Base-by-base conservation (phyloP, 1,140 invertebrate species). In the Caenorhabditis remanei region DNA sequence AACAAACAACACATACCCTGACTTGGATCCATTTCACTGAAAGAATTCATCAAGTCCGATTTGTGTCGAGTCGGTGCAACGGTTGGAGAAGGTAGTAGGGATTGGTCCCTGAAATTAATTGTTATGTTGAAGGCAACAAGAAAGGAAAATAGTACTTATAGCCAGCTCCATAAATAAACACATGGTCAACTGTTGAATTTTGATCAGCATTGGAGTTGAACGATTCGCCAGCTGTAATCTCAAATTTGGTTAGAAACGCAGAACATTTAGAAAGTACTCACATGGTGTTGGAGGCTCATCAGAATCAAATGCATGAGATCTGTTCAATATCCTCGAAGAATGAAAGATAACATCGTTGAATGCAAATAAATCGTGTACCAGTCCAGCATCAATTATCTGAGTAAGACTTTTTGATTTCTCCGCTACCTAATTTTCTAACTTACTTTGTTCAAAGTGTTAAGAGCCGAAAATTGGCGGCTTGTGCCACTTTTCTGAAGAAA, bases 371-470 rank as follows among this genome's bases (percentile, higher is more conserved):
- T 86, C 86, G 67, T 91, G 88, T 9, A 92, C 91, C 19, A 92
- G 53, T n/a, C 89, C 90, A 16, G 92, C 87, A 83, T 92, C 91
- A 43, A 93, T 91, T 19, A 92, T 92, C 91, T 92, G 63, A 32
- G 32, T 82, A 88, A 58, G 79, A 61, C 55, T 63, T 43, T 41
- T 32, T 41, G 86, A 41, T 56, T n/a, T 67, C 14, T 43, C 11
- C 50, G 1, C 55, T 7, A 9, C 46, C 16, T 24, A 0, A 40
- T n/a, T 8, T 55, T 2, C 43, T 4, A 65, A 40, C 13, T 65
- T 61, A 92, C 91, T 61, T 92, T 92, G 53, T 92, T 92, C 19
- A 92, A 67, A 40, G 92, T 93, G 71, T 87, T 88, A 19, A 92
- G 84, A 13, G 92, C 90, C 21, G 91, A 90, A 85, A 92, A 92